Evolutionary conservation across 2,797 vertebrate genomes (phyloP).

Genomic region (Anas flavirostris): DNA sequence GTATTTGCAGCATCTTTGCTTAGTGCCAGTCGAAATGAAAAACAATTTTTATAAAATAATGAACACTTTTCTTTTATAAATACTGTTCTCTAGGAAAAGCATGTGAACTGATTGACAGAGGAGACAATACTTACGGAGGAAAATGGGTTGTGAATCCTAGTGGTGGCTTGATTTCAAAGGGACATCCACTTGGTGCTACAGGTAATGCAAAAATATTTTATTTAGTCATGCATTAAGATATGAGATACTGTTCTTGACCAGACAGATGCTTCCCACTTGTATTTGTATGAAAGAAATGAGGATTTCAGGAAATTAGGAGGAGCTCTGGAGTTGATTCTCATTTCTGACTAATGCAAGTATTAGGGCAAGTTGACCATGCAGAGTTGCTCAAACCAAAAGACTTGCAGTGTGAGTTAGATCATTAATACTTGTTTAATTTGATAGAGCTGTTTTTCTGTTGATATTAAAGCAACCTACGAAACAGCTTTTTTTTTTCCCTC

Average conservation of each 20-base stretch:
- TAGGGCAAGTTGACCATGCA: neutral
- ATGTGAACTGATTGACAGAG: slow-evolving; percentile 90
- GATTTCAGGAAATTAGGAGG: neutral
- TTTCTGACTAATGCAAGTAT: neutral
- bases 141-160: slow-evolving; percentile 98
- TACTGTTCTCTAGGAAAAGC: slow-evolving; percentile 84
- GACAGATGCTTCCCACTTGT: neutral
- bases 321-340: neutral
- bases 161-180: slow-evolving; percentile 96
- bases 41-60: neutral
- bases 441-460: neutral
- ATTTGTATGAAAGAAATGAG: neutral
- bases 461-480: neutral
- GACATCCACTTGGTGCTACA: slow-evolving; percentile 97
- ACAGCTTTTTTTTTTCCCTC: neutral
- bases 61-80: neutral
- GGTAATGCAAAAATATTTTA: slow-evolving; percentile 76
- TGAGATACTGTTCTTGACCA: neutral
- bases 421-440: neutral
- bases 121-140: slow-evolving; percentile 96
- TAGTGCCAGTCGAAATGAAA: neutral
- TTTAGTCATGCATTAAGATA: neutral
- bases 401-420: neutral
- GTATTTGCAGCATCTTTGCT: neutral
- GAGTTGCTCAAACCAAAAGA: neutral